Evolutionary conservation across 2,888 invertebrate genomes (phyloP).

Genomic region (Baccha elongata): DNA sequence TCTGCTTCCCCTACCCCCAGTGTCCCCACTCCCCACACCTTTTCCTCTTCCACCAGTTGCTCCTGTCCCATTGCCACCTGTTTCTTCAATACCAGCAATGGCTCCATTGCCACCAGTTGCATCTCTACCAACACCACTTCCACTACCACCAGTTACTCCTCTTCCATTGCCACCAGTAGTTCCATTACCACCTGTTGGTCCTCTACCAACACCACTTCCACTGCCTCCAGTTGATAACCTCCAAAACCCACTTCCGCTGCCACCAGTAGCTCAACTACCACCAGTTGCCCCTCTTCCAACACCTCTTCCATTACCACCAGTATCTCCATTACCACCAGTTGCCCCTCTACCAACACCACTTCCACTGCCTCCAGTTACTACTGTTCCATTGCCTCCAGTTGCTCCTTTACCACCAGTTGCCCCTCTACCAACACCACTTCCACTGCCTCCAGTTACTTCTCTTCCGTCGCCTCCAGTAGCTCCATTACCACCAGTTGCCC

Average conservation of each 20-base stretch:
- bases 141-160: not conserved
- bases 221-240: not conserved
- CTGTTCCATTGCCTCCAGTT: not conserved
- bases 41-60: not conserved
- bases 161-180: not conserved
- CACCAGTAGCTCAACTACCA: not conserved
- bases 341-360: not conserved
- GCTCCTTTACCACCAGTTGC: not conserved
- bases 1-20: not conserved
- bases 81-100: not conserved
- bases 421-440: not conserved
- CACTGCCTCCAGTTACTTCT: not conserved
- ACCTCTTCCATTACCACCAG: not conserved
- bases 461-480: not conserved
- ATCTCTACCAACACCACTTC: not conserved
- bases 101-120: not conserved
- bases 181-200: not conserved
- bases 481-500: not conserved
- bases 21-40: not conserved
- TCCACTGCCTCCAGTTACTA: not conserved
- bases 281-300: not conserved
- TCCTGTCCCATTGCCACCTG: slow-evolving; percentile 2
- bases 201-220: not conserved
- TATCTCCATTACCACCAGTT: not conserved
- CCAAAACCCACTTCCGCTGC: not conserved